Base-by-base conservation (phyloP, 1,140 invertebrate genomes). In the Drosophila mauritiana region DNA sequence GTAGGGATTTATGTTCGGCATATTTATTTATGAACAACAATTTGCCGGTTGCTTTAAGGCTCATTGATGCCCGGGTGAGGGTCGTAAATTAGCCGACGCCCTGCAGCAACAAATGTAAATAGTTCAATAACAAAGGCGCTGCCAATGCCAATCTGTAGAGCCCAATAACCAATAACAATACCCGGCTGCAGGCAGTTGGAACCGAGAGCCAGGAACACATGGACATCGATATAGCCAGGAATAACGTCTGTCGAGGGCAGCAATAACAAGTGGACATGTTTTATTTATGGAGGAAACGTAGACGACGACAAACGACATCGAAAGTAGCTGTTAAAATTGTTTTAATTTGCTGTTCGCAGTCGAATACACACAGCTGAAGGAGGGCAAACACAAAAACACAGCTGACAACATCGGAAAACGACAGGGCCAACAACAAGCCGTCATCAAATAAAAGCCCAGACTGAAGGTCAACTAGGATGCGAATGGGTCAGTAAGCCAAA, bases 261-360 rank as follows among this genome's bases (percentile, higher is more conserved):
- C 82, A 84, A 89, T 89, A 89, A 89, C 80, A 89, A 89, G 80
- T 74, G 83, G 84, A 84, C 84, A 89, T 89, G 84, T 89, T 89
- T 89, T 89, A 89, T 89, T 89, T 89, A 90, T 89, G 80, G 85
- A 65, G 62, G 68, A 63, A 89, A 75, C 80, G 84, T 89, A 84
- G 77, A 78, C 76, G 73, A 51, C 70, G 52, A 65, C 82, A 72
- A 75, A 73, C 83, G 78, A 88, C 83, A 79, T 64, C 58, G 83
- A 72, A 74, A 83, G 79, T 89, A 73, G 83, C 84, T 89, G 84
- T 89, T 89, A 89, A 89, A 89, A 89, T 89, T 89, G 84, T 84
- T 84, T 89, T 89, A 89, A 89, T 89, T 89, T 89, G 70, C 84
- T 77, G 49, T 68, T 68, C 65, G 49, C 65, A 72, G 68, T 70